Percentiles rank a stretch among this genome's conserved stretches.
These are phyloP conservation scores for Danio albolineatus DNA, from an alignment of 2,797 vertebrate species.

Conservation along the genomic window DNA sequence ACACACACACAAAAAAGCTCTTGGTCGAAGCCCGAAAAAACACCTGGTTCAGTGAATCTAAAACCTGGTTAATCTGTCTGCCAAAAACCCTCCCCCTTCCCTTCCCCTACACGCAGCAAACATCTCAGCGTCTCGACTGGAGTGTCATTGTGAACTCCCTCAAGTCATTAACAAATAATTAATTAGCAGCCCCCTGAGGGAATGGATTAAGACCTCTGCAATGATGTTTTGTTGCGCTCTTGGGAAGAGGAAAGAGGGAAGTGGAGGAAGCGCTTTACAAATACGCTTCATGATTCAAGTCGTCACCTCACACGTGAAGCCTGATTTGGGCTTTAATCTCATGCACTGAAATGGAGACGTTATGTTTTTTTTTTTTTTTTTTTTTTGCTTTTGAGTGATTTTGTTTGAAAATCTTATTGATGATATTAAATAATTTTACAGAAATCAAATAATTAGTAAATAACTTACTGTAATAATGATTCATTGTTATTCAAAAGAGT, in stretches of 20 bases:
- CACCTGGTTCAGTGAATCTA: constrained; percentile 45
- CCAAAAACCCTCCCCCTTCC: constrained; percentile 18
- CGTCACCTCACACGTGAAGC: not conserved
- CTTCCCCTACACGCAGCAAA: constrained; percentile 39
- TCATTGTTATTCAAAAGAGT: too few species aligned
- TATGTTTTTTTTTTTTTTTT: not conserved
- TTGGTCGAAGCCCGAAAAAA: constrained; percentile 21
- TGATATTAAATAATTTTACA: too few species aligned
- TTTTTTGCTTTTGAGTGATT: not conserved
- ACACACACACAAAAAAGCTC: constrained; percentile 1
- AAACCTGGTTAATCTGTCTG: constrained; percentile 37
- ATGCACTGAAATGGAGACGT: not conserved
- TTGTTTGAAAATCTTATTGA: too few species aligned
- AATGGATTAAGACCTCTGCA: constrained; percentile 47
- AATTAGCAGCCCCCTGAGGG: constrained; percentile 76
- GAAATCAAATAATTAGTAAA: too few species aligned
- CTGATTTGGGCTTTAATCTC: not conserved
- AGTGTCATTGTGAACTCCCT: constrained; percentile 70
- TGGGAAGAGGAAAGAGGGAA: constrained; percentile 29
- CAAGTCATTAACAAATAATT: constrained; percentile 82
- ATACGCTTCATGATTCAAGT: constrained; percentile 2
- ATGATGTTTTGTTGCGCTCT: constrained; percentile 39
- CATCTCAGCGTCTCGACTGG: constrained; percentile 62
- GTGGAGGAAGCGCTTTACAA: constrained; percentile 15
- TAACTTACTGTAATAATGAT: too few species aligned